phyloP scores from a whole-genome alignment of 2,113 vertebrate genomes.

The Poicephalus meyeri region DNA sequence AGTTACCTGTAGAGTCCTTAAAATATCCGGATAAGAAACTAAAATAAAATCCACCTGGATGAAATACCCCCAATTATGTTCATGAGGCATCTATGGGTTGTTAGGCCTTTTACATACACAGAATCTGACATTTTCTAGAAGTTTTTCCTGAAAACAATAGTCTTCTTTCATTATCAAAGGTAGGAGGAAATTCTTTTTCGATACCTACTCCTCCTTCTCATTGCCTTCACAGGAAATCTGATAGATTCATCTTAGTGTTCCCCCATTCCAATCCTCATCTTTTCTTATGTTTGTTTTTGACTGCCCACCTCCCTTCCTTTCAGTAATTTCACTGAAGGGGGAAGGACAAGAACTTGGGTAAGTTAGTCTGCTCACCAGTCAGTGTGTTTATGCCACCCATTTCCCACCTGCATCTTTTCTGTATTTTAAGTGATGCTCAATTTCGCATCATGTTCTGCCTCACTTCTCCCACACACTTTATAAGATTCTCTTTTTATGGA shows the following conservation, averaged over 20 bases:
- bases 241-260: not conserved
- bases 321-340: not conserved
- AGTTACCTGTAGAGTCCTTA: not conserved
- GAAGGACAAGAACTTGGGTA: not conserved
- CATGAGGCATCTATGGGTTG: not conserved
- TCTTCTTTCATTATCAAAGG: not conserved
- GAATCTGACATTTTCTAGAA: not conserved
- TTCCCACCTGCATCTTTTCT: not conserved
- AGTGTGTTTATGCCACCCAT: not conserved
- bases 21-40: not conserved
- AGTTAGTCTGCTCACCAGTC: not conserved
- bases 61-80: not conserved
- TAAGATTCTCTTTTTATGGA: not conserved
- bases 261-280: not conserved
- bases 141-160: not conserved
- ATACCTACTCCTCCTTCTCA: not conserved
- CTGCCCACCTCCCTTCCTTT: not conserved
- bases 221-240: not conserved
- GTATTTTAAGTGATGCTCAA: not conserved
- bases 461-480: not conserved
- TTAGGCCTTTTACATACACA: not conserved
- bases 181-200: not conserved
- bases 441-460: not conserved
- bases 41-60: not conserved
- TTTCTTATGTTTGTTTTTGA: not conserved